Base-by-base conservation (phyloP, 2,113 vertebrate species). In the Mus pahari region DNA sequence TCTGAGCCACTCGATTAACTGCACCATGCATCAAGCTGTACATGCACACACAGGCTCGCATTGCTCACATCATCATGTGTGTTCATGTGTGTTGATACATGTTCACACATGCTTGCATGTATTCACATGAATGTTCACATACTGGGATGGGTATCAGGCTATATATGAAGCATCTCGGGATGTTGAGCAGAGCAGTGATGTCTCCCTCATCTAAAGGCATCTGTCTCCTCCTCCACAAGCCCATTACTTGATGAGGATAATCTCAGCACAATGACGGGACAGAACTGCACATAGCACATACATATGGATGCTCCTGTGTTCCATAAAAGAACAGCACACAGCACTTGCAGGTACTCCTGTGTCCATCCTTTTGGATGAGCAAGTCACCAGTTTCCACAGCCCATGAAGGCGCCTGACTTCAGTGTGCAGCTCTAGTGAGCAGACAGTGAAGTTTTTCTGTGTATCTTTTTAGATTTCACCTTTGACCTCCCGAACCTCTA, bases 391-490 rank as follows among this genome's bases (percentile, higher is more conserved):
- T 14, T 16, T 86, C 14, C 16, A 50, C 36, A 31, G 75, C 78
- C 62, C 2, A 31, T 42, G 24, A 5, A 7, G 5, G 7, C 1
- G 11, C 73, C 26, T 58, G 9, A 2, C n/a, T 42, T 55, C 55
- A 8, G 7, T 45, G 17, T 55, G 1, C 5, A 39, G 26, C 19
- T 78, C 22, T 16, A 31, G 33, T 2, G 0, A 0, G 0, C 11
- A 22, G 36, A 36, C 13, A 26, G 12, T 28, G 71, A 33, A 20
- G 24, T 8, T 55, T 55, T 53, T 45, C 53, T 20, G 50, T 14
- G 22, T 1, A 16, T 3, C 50, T 14, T 73, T 50, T 22, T 1
- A 28, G 36, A 48, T 5, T 22, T 91, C 5, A 39, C 31, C 24
- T 81, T 22, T 50, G 74, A 89, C 14, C 45, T 19, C 28, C 17